A percentile compares a stretch with the other conserved stretches of the same genome.
These are phyloP conservation scores for Margaritifera margaritifera DNA, from an alignment of 2,888 invertebrate genomes.

Conservation along the genomic window DNA sequence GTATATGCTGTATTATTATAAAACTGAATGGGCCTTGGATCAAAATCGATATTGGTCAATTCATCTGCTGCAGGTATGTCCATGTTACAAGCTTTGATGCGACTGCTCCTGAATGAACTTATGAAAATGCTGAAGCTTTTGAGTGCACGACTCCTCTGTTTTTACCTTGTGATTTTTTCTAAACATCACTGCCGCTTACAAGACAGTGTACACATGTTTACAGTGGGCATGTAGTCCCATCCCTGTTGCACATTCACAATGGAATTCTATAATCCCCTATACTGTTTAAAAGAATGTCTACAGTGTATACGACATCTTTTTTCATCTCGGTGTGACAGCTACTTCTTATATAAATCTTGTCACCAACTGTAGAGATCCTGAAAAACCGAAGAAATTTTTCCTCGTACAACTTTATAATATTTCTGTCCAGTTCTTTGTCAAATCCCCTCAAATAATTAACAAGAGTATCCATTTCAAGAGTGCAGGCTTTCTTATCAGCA, in stretches of 20 bases:
- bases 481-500: too few relatives aligned
- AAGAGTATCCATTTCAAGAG: too few relatives aligned
- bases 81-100: slow-evolving; percentile 20
- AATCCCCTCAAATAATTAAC: too few relatives aligned
- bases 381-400: too few relatives aligned
- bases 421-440: too few relatives aligned
- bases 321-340: slow-evolving; percentile 29
- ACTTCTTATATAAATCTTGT: slow-evolving; percentile 1
- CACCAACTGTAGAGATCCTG: too few relatives aligned
- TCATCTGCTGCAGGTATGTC: slow-evolving; percentile 17
- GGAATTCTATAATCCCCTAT: slow-evolving; percentile 30
- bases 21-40: slow-evolving; percentile 23
- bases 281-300: slow-evolving; percentile 21
- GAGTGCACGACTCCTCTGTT: slow-evolving; percentile 28
- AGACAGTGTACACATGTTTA: slow-evolving; percentile 35
- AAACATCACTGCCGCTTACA: slow-evolving; percentile 28
- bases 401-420: too few relatives aligned
- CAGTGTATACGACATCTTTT: slow-evolving; percentile 19
- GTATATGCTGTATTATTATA: slow-evolving; percentile 11
- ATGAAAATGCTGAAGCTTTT: slow-evolving; percentile 28
- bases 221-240: slow-evolving; percentile 44
- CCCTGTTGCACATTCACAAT: slow-evolving; percentile 47
- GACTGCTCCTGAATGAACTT: slow-evolving; percentile 15
- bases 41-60: slow-evolving; percentile 20
- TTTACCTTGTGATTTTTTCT: slow-evolving; percentile 7